A percentile compares a stretch with the other conserved stretches of the same genome.
phyloP scores from a whole-genome alignment of 2,888 invertebrate genomes.

The Steinernema carpocapsae region DNA sequence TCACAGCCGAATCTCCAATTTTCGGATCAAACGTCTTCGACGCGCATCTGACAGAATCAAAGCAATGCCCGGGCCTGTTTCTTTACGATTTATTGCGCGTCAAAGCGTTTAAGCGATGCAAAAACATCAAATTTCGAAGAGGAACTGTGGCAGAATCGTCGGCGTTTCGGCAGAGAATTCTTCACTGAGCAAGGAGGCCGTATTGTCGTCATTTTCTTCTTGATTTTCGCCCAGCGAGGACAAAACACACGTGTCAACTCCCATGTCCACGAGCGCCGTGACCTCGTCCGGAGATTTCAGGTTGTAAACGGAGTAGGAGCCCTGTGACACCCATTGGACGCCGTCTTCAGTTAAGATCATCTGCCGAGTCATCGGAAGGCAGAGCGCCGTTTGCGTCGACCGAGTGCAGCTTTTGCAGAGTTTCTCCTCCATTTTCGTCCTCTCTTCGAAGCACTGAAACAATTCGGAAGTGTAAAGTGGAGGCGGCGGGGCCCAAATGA shows the following conservation, averaged over 20 bases:
- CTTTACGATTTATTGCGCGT: background rate
- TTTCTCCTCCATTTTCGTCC: conserved; percentile 36
- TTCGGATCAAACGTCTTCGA: background rate
- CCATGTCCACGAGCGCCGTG: conserved; percentile 27
- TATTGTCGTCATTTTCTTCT: conserved; percentile 7
- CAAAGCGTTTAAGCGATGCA: background rate
- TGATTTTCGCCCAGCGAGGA: conserved; percentile 1
- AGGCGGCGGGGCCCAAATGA: conserved; percentile 9
- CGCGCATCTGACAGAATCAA: background rate
- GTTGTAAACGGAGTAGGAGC: conserved; percentile 39
- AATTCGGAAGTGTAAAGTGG: background rate
- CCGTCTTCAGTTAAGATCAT: conserved; percentile 59
- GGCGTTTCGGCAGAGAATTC: conserved; percentile 29
- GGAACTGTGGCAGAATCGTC: conserved; percentile 6
- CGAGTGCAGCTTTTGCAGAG: background rate
- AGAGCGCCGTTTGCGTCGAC: conserved; percentile 55
- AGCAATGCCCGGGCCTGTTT: background rate
- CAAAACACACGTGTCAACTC: conserved; percentile 1
- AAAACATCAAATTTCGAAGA: background rate
- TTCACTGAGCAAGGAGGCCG: conserved; percentile 24
- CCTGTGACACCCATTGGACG: conserved; percentile 56
- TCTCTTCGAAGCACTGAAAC: conserved; percentile 31
- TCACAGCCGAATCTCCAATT: conserved; percentile 4
- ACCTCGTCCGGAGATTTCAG: conserved; percentile 58
- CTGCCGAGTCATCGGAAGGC: conserved; percentile 52